Evolutionary conservation across 2,888 invertebrate genomes (phyloP), one percentile per base, ranked within the genome.

Genomic region (Leptopterna dolabrata): DNA sequence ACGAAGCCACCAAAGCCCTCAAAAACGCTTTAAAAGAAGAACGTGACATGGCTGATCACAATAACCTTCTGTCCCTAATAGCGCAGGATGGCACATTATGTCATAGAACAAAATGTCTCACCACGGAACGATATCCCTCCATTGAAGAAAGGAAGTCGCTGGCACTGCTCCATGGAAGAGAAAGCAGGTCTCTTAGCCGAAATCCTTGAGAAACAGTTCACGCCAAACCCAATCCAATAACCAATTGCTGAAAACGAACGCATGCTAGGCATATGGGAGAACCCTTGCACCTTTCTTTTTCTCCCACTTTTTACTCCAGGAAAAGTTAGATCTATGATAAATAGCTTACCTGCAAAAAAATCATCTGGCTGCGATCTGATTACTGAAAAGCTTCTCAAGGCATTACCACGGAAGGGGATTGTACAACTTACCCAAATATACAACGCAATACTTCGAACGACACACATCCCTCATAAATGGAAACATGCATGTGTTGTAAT

Each of bases 401-500:
- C 43, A 43, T 43, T 43, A 43, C 43, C 43, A 11, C 6, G 43
- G 11, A 43, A 43, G 11, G 43, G 43, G 11, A 11, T 43, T 43
- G 43, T 43, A 11, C 11, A 9, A 11, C 43, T 43, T 11, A 43
- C 43, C 11, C 51, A 51, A 51, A 51, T 51, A 13, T 51, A 51
- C 16, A 51, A 51, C 51, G 51, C 51, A 9, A 51, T 51, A 51
- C 16, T 51, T 13, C 29, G 27, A 6, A 29, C 29, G 24, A 71
- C 71, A n/a, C 43, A 84, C 16, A 71, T 71, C 29, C 84, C 84
- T 71, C 16, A 36, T 13, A 27, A 30, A 63, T 84, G 71, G 84
- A 71, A 84, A 41, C 84, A 84, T 27, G 84, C 84, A 6, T 24
- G 19, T n/a, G 24, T 84, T 24, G 43, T 41, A 19, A 36, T 41